Conservation (phyloP, 2,113 vertebrate genomes). For the Microcebus ravelobensis region DNA sequence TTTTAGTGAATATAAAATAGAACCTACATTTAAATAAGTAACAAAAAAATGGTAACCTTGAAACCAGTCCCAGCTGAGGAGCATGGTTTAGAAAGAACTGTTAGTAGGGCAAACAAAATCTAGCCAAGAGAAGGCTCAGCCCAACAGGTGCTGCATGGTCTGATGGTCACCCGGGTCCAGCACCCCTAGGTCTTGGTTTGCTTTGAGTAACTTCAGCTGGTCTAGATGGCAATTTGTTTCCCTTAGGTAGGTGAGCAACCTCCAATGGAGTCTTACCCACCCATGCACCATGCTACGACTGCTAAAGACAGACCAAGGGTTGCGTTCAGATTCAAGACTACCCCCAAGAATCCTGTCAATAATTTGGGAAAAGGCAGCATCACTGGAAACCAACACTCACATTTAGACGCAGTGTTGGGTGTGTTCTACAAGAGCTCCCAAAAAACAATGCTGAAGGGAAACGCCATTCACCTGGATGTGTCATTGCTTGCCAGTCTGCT, state of each 20-base stretch:
- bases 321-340: no score
- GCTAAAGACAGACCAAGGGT: accelerated
- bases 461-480: accelerated
- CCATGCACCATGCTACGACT: accelerated
- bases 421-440: background rate
- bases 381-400: no score
- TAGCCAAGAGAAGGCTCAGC: background rate
- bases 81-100: background rate
- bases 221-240: accelerated
- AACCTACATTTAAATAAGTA: background rate
- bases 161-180: accelerated
- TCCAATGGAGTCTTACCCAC: background rate
- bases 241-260: background rate
- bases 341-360: background rate
- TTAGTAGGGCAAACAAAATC: background rate
- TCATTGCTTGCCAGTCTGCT: no score
- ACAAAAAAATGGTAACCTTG: background rate
- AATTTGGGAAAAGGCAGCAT: background rate
- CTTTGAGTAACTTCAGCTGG: background rate
- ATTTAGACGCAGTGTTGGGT: background rate
- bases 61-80: background rate
- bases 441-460: background rate
- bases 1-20: background rate
- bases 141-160: background rate
- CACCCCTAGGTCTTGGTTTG: background rate